Base-by-base conservation (phyloP, 2,888 invertebrate genomes). In the Drosophila kuntzei region DNA sequence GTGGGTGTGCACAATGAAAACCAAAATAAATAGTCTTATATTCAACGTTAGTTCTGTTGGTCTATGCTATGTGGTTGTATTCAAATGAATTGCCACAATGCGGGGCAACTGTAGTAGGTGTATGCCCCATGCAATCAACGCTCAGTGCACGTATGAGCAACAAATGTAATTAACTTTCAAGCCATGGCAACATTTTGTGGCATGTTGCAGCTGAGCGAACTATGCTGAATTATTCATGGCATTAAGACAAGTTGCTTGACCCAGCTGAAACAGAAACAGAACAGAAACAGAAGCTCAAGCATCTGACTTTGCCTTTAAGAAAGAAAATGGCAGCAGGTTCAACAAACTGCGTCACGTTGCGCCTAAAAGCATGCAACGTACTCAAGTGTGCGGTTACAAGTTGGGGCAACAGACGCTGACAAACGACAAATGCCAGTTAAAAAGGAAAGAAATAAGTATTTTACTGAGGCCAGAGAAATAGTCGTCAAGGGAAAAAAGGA, bases 311-410 rank as follows among this genome's bases (percentile, higher is more conserved):
- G 41, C 39, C 76, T 73, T 73, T 54, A 78, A 78, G 78, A 39
- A 47, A 41, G 49, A 53, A 49, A 39, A 50, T 44, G 54, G 46
- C 47, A 32, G 54, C 65, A 70, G 71, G 88, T 88, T 84, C 83
- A 88, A 84, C 86, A 84, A 84, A 88, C 83, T 65, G 83, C 88
- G 54, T 46, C 79, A 82, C 76, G 85, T 85, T 87, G 87, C 79
- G 82, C 83, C 83, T 83, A 83, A 86, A 86, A 77, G 86, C 88
- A 79, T 68, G 86, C 83, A 86, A 64, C 86, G 59, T 51, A 67
- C 80, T 82, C 71, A 68, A 82, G 84, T 87, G 70, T 87, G 81
- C 84, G 81, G 81, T 82, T 87, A 55, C 77, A 85, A 88, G 88
- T 77, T 80, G 86, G 77, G 86, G 88, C 86, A 71, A 72, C 58